Evolutionary conservation across 2,113 vertebrate genomes (phyloP).

Genomic region (Apaloderma vittatum): DNA sequence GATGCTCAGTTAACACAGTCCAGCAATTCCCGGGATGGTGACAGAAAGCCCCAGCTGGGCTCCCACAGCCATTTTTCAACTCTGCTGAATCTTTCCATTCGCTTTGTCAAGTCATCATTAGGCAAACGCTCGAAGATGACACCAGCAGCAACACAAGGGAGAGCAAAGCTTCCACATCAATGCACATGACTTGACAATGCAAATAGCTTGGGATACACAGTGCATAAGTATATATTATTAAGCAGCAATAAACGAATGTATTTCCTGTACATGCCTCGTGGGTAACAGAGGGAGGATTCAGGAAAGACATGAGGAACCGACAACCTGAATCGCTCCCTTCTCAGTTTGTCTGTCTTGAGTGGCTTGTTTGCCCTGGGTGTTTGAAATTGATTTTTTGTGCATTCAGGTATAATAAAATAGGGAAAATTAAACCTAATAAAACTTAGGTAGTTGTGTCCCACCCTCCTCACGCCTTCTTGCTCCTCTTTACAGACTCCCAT

Average conservation of each 20-base stretch:
- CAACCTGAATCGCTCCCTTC: background rate
- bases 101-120: background rate
- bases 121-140: background rate
- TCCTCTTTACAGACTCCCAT: background rate
- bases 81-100: background rate
- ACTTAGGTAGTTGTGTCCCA: background rate
- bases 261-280: conserved; percentile 53
- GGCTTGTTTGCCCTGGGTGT: background rate
- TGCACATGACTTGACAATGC: conserved; percentile 63
- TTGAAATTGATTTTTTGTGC: conserved; percentile 3
- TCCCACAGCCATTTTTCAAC: conserved; percentile 5
- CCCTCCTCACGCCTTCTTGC: background rate
- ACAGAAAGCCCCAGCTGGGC: background rate
- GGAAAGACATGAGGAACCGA: background rate
- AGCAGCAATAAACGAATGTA: conserved; percentile 68
- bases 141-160: conserved; percentile 37
- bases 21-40: background rate
- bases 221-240: conserved; percentile 73
- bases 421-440: conserved; percentile 34
- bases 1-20: background rate
- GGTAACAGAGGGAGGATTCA: background rate
- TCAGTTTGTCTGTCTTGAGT: background rate
- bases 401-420: background rate
- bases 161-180: conserved; percentile 12
- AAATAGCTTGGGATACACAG: conserved; percentile 31